Percentiles rank a stretch among this genome's conserved stretches.
phyloP scores from a whole-genome alignment of 2,888 invertebrate genomes.

The Agrotis ipsilon region DNA sequence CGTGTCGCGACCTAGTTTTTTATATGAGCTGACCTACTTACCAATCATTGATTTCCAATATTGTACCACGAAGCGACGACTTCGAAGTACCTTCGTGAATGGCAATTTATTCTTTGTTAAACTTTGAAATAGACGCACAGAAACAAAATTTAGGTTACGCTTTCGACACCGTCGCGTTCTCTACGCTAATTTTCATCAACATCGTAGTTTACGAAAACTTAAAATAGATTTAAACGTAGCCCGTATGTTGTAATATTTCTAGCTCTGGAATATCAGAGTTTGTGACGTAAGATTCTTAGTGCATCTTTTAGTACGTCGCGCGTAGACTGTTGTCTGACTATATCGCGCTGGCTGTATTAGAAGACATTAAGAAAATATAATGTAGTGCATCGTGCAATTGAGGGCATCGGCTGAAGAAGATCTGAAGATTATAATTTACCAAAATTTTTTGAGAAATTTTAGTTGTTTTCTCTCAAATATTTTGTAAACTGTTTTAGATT shows the following conservation, averaged over 20 bases:
- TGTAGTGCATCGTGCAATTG: slow-evolving; percentile 56
- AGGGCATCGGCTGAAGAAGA: slow-evolving; percentile 32
- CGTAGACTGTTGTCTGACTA: slow-evolving; percentile 63
- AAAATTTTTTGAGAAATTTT: background rate
- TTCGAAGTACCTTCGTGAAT: slow-evolving; percentile 33
- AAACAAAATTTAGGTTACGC: slow-evolving; percentile 23
- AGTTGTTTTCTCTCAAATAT: slow-evolving; percentile 1
- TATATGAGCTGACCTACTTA: slow-evolving; percentile 44
- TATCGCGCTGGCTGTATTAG: slow-evolving; percentile 60
- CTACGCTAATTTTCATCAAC: slow-evolving; percentile 24
- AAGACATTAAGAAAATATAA: slow-evolving; percentile 76
- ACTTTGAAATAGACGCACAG: background rate
- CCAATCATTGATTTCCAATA: slow-evolving; percentile 55
- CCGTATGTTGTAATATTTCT: slow-evolving; percentile 51
- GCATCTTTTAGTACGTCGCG: slow-evolving; percentile 83
- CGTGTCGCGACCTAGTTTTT: slow-evolving; percentile 41
- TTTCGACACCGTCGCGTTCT: slow-evolving; percentile 12
- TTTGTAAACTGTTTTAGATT: no score
- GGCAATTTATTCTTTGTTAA: background rate
- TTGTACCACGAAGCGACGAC: slow-evolving; percentile 11
- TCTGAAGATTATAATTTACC: slow-evolving; percentile 16
- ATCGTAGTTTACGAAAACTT: slow-evolving; percentile 27
- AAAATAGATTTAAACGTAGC: slow-evolving; percentile 49
- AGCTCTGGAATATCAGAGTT: slow-evolving; percentile 55
- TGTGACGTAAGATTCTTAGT: slow-evolving; percentile 83